Evolutionary conservation across 2,888 invertebrate species (phyloP).

Genomic region (Dicyrtoma fusca): DNA sequence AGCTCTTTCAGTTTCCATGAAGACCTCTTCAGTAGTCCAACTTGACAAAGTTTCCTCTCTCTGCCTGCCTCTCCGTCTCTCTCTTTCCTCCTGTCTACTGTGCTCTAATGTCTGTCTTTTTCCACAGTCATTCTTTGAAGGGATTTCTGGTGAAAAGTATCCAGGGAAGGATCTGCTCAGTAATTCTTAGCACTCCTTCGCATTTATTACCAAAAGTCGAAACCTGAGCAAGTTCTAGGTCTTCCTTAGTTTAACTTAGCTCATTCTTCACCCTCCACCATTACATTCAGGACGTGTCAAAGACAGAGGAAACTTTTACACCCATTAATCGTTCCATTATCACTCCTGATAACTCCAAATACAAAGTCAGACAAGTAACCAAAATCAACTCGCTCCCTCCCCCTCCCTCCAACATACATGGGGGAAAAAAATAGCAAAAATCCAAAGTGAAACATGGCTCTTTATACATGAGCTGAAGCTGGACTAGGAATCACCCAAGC

Average conservation of each 20-base stretch:
- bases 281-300: constrained; percentile 17
- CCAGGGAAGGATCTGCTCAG: no score
- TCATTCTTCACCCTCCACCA: constrained; percentile 11
- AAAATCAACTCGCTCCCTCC: background rate
- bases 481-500: no score
- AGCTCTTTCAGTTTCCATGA: constrained; percentile 37
- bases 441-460: no score
- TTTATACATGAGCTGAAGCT: no score
- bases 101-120: background rate
- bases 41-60: constrained; percentile 33
- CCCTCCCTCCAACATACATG: background rate
- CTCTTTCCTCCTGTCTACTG: background rate
- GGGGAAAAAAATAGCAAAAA: no score
- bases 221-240: background rate
- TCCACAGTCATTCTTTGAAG: no score
- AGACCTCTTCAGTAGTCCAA: constrained; percentile 36
- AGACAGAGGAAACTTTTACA: constrained; percentile 5
- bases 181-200: background rate
- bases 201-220: constrained; percentile 8
- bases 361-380: no score
- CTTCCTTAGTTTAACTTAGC: constrained; percentile 10
- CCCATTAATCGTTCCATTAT: constrained; percentile 5
- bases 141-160: background rate
- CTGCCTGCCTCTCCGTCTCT: background rate
- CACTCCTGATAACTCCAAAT: background rate